phyloP scores from a whole-genome alignment of 1,140 invertebrate genomes.

The Drosophila bipectinata region DNA sequence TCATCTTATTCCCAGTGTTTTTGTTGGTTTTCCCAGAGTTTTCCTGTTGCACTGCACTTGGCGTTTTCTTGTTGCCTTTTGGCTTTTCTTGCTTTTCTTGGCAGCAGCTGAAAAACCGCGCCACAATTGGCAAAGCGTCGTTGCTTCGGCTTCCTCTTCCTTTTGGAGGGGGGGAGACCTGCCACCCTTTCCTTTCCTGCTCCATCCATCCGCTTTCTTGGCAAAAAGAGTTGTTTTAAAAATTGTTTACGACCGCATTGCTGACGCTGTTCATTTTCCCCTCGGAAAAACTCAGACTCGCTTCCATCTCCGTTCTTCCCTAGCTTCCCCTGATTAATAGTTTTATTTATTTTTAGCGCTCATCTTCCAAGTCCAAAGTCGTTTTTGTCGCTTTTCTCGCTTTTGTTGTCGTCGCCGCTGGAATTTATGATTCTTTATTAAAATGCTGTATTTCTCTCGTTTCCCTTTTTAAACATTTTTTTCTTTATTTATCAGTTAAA shows the following conservation, averaged over 20 bases:
- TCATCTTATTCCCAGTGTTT: constrained; percentile 27
- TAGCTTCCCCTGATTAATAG: constrained; percentile 73
- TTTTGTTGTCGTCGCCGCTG: constrained; percentile 61
- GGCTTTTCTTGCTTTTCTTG: constrained; percentile 67
- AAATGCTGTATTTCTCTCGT: constrained; percentile 70
- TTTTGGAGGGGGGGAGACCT: neutral
- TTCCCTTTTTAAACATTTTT: constrained; percentile 1
- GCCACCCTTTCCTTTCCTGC: neutral
- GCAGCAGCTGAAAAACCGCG: constrained; percentile 79
- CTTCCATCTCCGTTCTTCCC: constrained; percentile 48
- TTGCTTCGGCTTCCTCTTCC: constrained; percentile 36
- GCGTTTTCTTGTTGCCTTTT: constrained; percentile 51
- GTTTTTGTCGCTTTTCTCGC: constrained; percentile 51
- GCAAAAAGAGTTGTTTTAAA: constrained; percentile 82
- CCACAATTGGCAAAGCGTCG: constrained; percentile 72
- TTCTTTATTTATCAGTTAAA: constrained; percentile 60
- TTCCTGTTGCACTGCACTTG: constrained; percentile 58
- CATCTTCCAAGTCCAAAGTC: constrained; percentile 68
- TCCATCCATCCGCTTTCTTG: constrained; percentile 42
- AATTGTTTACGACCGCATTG: constrained; percentile 75
- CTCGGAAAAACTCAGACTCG: constrained; percentile 50
- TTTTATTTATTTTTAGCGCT: constrained; percentile 82
- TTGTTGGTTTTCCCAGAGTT: constrained; percentile 36
- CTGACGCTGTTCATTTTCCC: constrained; percentile 79
- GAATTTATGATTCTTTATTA: constrained; percentile 80